phyloP scores from a whole-genome alignment of 2,888 invertebrate species.

The Drosophila emarginata region DNA sequence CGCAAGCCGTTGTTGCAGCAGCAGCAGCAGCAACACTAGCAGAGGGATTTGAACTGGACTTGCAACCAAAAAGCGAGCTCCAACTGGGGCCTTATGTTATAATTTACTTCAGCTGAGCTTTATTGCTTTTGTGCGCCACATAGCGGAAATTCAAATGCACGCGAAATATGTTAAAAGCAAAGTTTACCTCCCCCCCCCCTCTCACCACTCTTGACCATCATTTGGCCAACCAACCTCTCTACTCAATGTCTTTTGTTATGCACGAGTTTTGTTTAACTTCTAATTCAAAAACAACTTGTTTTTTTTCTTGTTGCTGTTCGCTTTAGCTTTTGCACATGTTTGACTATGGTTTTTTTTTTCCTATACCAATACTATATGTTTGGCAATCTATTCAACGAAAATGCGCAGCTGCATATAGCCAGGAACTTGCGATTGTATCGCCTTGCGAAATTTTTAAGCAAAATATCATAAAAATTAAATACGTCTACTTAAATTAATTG shows the following conservation, averaged over 20 bases:
- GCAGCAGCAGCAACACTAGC: constrained; percentile 24
- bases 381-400: constrained; percentile 62
- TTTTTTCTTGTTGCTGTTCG: constrained; percentile 18
- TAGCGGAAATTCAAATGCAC: constrained; percentile 77
- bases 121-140: constrained; percentile 62
- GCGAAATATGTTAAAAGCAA: constrained; percentile 66
- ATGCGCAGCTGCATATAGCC: constrained; percentile 66
- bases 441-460: constrained; percentile 65
- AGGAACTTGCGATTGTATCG: constrained; percentile 57
- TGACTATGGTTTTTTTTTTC: neutral
- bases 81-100: constrained; percentile 61
- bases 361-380: constrained; percentile 62
- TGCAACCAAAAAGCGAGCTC: constrained; percentile 12
- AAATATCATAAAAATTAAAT: constrained; percentile 43
- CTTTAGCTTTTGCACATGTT: constrained; percentile 32
- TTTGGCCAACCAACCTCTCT: neutral
- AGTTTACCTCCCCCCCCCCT: neutral
- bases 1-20: constrained; percentile 32
- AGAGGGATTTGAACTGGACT: constrained; percentile 20
- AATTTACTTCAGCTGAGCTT: constrained; percentile 69
- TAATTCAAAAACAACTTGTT: constrained; percentile 44
- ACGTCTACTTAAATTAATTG: constrained; percentile 61
- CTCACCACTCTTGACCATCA: neutral
- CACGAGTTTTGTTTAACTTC: constrained; percentile 63
- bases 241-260: constrained; percentile 55